Percentiles rank a stretch among this genome's conserved stretches.
These are phyloP conservation scores for Dreissena rostriformis DNA, from an alignment of 1,140 invertebrate species.

Conservation along the genomic window DNA sequence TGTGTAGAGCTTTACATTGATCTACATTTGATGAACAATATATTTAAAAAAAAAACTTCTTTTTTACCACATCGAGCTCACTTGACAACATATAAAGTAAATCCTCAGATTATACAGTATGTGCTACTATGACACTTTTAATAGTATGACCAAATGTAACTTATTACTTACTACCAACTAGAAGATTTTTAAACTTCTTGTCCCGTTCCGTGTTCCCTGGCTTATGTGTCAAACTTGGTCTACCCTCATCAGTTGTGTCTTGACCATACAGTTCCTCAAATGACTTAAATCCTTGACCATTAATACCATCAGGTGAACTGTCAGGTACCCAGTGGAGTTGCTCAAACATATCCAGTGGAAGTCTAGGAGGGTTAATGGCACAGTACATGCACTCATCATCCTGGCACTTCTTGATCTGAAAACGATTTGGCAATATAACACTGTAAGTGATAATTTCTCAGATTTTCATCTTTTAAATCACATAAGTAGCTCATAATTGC, in stretches of 20 bases:
- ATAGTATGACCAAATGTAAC: no score
- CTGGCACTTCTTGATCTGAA: slow-evolving; percentile 39
- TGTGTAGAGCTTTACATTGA: no score
- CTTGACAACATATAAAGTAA: no score
- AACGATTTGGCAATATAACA: no score
- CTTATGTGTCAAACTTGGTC: background rate
- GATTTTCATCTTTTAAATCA: background rate
- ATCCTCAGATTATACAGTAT: no score
- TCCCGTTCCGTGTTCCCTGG: slow-evolving; percentile 3
- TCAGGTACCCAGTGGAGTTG: slow-evolving; percentile 21
- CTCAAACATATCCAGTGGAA: background rate
- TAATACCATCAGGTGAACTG: background rate
- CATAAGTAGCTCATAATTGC: background rate
- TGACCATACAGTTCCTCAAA: background rate
- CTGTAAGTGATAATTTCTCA: slow-evolving; percentile 4
- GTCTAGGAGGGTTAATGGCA: slow-evolving; percentile 17
- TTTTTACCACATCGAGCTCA: no score
- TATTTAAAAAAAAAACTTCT: no score
- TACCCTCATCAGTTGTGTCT: slow-evolving; percentile 8
- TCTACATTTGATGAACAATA: no score
- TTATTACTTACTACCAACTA: background rate
- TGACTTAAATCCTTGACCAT: background rate
- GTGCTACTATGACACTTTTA: no score
- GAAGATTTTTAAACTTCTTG: background rate
- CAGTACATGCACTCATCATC: slow-evolving; percentile 8